Conservation (phyloP, 2,113 vertebrate species). For the Brachyhypopomus occidentalis region DNA sequence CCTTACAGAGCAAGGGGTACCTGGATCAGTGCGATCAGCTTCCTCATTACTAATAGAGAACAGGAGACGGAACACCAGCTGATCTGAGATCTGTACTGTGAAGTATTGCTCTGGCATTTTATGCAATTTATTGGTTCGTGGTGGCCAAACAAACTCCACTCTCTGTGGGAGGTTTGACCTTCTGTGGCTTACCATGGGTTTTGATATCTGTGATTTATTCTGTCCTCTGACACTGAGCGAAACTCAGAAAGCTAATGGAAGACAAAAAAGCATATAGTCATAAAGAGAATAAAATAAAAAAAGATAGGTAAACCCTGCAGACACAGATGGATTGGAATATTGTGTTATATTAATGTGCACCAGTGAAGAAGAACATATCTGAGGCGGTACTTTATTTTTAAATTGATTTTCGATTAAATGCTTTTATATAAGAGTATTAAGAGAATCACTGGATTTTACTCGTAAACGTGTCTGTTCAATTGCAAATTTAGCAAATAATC, state of each 20-base stretch:
- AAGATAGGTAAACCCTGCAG: neutral
- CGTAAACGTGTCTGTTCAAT: too few species aligned
- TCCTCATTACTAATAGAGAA: too few species aligned
- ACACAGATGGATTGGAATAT: too few species aligned
- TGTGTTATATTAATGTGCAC: too few species aligned
- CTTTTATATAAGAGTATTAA: too few species aligned
- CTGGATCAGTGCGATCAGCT: neutral
- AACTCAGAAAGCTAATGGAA: conserved; percentile 65
- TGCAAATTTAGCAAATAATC: too few species aligned
- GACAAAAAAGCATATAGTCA: neutral
- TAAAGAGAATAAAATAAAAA: neutral
- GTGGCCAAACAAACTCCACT: conserved; percentile 13
- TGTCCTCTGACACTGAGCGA: conserved; percentile 61
- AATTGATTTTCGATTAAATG: too few species aligned
- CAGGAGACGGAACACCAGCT: neutral
- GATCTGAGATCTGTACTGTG: neutral
- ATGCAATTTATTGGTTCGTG: neutral
- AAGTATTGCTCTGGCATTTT: neutral
- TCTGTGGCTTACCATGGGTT: conserved; percentile 67
- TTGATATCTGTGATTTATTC: conserved; percentile 70
- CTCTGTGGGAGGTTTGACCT: neutral
- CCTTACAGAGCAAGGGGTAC: conserved; percentile 33
- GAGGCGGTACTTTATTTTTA: too few species aligned
- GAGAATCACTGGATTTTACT: too few species aligned
- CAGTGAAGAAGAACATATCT: too few species aligned